These are phyloP conservation scores for Cavia porcellus DNA, from an alignment of 2,113 vertebrate genomes.

Conservation along the genomic window DNA sequence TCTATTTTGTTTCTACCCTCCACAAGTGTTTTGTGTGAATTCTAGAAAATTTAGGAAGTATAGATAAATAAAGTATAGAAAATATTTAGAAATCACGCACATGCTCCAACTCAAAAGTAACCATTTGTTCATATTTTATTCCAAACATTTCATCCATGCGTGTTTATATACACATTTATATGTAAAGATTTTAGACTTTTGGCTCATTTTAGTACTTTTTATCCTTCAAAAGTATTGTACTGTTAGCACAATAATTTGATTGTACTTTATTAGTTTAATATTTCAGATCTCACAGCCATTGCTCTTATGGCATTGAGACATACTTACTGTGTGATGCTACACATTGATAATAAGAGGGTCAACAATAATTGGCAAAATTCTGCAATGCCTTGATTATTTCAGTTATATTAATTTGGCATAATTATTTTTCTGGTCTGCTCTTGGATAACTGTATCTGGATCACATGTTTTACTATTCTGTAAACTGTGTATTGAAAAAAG, in stretches of 20 bases:
- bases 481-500: conserved; percentile 55
- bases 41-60: conserved; percentile 53
- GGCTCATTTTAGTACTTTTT: conserved; percentile 23
- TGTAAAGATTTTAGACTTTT: conserved; percentile 13
- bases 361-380: conserved; percentile 41
- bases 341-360: background rate
- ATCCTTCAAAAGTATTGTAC: conserved; percentile 9
- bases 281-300: conserved; percentile 27
- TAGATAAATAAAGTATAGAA: background rate
- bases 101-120: background rate
- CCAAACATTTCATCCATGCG: background rate
- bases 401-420: conserved; percentile 62
- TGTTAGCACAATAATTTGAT: conserved; percentile 30
- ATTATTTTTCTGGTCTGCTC: conserved; percentile 53
- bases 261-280: conserved; percentile 36
- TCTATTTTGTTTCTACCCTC: conserved; percentile 45
- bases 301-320: conserved; percentile 7
- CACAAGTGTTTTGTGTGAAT: background rate
- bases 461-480: conserved; percentile 21
- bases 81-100: background rate
- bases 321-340: background rate
- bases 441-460: conserved; percentile 55
- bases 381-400: conserved; percentile 34
- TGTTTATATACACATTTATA: background rate
- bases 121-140: background rate